phyloP scores from a whole-genome alignment of 2,113 vertebrate species.

The Neolamprologus kungweensis region DNA sequence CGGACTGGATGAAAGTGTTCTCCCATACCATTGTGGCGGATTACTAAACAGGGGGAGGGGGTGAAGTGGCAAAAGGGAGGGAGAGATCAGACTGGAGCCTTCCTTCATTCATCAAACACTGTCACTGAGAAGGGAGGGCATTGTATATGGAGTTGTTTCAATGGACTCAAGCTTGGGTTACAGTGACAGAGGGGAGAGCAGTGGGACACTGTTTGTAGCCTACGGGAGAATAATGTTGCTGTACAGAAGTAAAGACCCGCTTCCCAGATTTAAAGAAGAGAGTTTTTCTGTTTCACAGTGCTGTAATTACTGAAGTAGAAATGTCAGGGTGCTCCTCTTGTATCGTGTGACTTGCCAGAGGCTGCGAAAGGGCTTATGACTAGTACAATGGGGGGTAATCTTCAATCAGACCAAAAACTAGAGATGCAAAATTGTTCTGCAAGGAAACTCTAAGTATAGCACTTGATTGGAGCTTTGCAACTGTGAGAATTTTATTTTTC shows the following conservation, averaged over 20 bases:
- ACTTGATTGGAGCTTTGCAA: neutral
- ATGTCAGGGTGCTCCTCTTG: neutral
- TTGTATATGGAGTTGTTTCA: slow-evolving; percentile 54
- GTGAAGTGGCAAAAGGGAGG: neutral
- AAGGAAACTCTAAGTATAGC: neutral
- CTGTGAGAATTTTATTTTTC: neutral
- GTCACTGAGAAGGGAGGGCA: slow-evolving; percentile 57
- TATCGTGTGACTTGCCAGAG: neutral
- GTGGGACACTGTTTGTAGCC: slow-evolving; percentile 25
- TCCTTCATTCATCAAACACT: slow-evolving; percentile 69
- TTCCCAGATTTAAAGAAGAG: neutral
- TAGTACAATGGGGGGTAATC: neutral
- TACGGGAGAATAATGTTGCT: slow-evolving; percentile 30
- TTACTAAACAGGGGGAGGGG: neutral
- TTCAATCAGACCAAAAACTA: neutral
- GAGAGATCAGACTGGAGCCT: slow-evolving; percentile 1
- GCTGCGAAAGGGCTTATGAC: neutral
- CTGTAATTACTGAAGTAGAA: neutral
- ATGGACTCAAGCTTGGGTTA: slow-evolving; percentile 59
- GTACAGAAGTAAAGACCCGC: neutral
- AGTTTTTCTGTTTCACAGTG: neutral
- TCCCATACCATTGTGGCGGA: neutral
- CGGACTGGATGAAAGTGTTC: neutral
- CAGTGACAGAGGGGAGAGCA: slow-evolving; percentile 8
- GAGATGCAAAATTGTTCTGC: neutral